Evolutionary conservation across 1,140 invertebrate genomes (phyloP).

Genomic region (Lordiphosa mommai): DNA sequence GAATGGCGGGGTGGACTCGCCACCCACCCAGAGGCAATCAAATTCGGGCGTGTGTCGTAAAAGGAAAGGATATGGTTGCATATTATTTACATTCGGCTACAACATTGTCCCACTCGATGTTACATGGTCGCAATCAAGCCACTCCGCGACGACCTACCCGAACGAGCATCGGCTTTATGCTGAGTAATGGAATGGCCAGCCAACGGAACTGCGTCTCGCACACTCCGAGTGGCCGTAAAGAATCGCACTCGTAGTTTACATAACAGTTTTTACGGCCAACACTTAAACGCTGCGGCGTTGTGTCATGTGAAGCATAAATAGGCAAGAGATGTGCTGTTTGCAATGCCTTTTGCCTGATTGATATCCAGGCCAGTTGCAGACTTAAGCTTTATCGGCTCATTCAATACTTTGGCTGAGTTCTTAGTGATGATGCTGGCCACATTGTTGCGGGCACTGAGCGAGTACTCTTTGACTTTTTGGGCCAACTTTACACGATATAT

Average conservation of each 20-base stretch:
- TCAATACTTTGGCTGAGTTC: slow-evolving; percentile 30
- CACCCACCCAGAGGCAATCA: neutral
- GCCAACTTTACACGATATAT: slow-evolving; percentile 33
- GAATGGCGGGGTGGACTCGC: neutral
- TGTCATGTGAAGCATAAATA: slow-evolving; percentile 31
- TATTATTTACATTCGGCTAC: slow-evolving; percentile 47
- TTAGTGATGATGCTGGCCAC: slow-evolving; percentile 31
- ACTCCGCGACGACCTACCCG: slow-evolving; percentile 2
- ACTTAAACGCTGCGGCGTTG: slow-evolving; percentile 40
- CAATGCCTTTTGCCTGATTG: slow-evolving; percentile 32
- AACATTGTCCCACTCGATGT: slow-evolving; percentile 38
- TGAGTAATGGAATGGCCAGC: slow-evolving; percentile 47
- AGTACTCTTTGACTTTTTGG: slow-evolving; percentile 24
- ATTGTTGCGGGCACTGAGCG: slow-evolving; percentile 22
- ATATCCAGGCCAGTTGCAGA: slow-evolving; percentile 9
- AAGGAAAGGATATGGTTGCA: slow-evolving; percentile 15
- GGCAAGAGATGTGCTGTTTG: slow-evolving; percentile 14
- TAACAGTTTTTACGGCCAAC: slow-evolving; percentile 43
- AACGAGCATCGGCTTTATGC: slow-evolving; percentile 30
- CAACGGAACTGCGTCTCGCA: slow-evolving; percentile 16
- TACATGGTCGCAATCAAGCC: slow-evolving; percentile 35
- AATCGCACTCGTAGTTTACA: slow-evolving; percentile 44
- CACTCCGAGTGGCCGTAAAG: slow-evolving; percentile 41
- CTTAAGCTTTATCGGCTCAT: slow-evolving; percentile 4
- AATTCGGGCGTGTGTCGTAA: slow-evolving; percentile 22